Base-by-base conservation (phyloP, 1,140 invertebrate genomes). In the Brachionus calyciflorus region DNA sequence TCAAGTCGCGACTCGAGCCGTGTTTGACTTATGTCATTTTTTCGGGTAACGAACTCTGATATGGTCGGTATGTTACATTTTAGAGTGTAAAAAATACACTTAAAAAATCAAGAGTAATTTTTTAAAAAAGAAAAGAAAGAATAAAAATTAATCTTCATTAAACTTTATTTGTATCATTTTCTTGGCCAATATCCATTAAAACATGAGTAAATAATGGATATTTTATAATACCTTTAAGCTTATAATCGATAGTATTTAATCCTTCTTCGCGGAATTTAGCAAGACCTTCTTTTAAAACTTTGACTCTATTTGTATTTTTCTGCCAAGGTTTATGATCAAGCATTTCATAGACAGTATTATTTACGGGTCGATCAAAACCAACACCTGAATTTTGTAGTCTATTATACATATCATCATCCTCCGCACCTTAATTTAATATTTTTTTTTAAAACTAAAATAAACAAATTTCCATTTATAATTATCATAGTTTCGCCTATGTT, bases 221-320 rank as follows among this genome's bases (percentile, higher is more conserved):
- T 28, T 82, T 73, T 30, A 80, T 78, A 14, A 81, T 79, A 12
- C 79, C 79, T 21, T 85, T 65, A 9, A 87, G 76, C 21, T 79
- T 79, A 78, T 87, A 88, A 24, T 82, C 80, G 1, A 86, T 80
- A 46, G 85, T 85, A 78, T 87, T 88, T 21, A 88, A 82, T 0
- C 87, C 87, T 79, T 88, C 87, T 51, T 84, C 79, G 40, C 82
- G 80, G 78, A 83, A 87, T 3, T 87, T 80, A 30, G 83, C 81
- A 46, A 82, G 81, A 3, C 84, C 85, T 10, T 86, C 86, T 57
- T 83, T 78, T 51, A 88, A 79, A 19, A 88, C 79, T 78, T 86
- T 79, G 65, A 77, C 63, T 77, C 83, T 17, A 6, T 26, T 26
- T 9, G 6, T 1, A 55, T 73, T 73, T 41, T 55, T 73, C 30